Percentiles rank a stretch among this genome's conserved stretches.
Conservation (phyloP, 2,888 invertebrate genomes). For the Ypsolopha scabrella region DNA sequence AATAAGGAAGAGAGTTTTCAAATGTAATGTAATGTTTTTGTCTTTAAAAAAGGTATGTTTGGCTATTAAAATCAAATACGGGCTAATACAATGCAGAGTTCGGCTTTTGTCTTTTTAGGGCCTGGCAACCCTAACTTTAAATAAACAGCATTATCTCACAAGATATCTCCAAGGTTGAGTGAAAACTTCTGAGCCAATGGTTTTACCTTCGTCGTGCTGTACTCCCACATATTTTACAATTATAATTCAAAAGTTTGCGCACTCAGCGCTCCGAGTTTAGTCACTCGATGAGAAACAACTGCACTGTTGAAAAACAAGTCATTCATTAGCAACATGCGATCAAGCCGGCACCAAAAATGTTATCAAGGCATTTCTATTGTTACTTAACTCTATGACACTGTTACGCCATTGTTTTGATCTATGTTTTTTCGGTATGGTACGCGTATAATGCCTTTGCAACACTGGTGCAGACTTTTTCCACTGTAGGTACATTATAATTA, state of each 20-base stretch:
- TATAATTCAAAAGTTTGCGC: slow-evolving; percentile 68
- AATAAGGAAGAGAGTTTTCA: too few relatives aligned
- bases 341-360: slow-evolving; percentile 51
- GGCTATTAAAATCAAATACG: too few relatives aligned
- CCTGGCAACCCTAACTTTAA: background rate
- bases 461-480: slow-evolving; percentile 49
- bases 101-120: too few relatives aligned
- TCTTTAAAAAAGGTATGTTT: too few relatives aligned
- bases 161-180: slow-evolving; percentile 43
- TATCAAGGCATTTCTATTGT: slow-evolving; percentile 27
- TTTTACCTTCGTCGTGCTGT: slow-evolving; percentile 62
- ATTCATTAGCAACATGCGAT: slow-evolving; percentile 69
- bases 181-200: slow-evolving; percentile 56
- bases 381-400: background rate
- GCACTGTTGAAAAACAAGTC: slow-evolving; percentile 70
- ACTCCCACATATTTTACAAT: slow-evolving; percentile 65
- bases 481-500: slow-evolving; percentile 18
- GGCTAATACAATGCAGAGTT: too few relatives aligned
- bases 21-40: too few relatives aligned
- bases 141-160: slow-evolving; percentile 1
- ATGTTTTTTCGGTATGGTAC: background rate
- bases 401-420: background rate
- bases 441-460: slow-evolving; percentile 41
- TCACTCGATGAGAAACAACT: slow-evolving; percentile 69
- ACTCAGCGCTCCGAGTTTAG: slow-evolving; percentile 67